These are phyloP conservation scores for Etia nguti DNA, from an alignment of 2,113 vertebrate genomes.

Conservation along the genomic window DNA sequence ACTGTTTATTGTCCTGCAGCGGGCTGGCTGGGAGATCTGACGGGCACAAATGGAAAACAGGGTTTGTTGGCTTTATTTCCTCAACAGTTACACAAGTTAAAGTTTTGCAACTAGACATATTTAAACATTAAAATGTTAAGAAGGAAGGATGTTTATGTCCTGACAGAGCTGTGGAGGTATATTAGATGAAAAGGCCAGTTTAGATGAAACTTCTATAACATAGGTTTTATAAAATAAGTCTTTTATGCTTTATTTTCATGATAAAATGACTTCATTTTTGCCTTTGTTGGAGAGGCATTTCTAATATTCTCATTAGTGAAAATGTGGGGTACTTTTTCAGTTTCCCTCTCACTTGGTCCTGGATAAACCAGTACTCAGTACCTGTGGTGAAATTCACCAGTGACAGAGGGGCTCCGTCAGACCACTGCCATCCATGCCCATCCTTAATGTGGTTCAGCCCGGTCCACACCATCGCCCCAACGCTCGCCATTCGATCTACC, in stretches of 20 bases:
- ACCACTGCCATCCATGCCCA: slow-evolving; percentile 86
- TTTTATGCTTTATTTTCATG: neutral
- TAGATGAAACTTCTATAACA: neutral
- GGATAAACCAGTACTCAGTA: slow-evolving; percentile 29
- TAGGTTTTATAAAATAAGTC: neutral
- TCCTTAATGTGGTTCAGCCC: slow-evolving; percentile 84
- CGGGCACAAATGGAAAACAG: neutral
- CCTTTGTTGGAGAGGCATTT: neutral
- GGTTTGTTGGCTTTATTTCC: neutral
- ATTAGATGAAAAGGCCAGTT: neutral
- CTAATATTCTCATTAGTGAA: neutral
- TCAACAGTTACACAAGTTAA: neutral
- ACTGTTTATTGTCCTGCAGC: slow-evolving; percentile 69
- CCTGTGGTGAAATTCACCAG: slow-evolving; percentile 85
- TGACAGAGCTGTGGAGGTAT: neutral
- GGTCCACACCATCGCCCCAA: slow-evolving; percentile 79
- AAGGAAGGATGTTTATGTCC: neutral
- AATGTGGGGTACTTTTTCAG: neutral
- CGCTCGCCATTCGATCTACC: slow-evolving; percentile 76
- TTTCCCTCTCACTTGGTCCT: neutral
- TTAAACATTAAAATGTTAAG: neutral
- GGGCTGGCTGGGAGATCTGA: slow-evolving; percentile 57
- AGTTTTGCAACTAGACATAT: neutral
- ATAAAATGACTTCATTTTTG: neutral
- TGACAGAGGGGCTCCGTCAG: slow-evolving; percentile 79